Percentiles rank a stretch among this genome's conserved stretches.
Conservation (phyloP, 53 echinoderm and acorn worm species). For the Actinopyga echinites region DNA sequence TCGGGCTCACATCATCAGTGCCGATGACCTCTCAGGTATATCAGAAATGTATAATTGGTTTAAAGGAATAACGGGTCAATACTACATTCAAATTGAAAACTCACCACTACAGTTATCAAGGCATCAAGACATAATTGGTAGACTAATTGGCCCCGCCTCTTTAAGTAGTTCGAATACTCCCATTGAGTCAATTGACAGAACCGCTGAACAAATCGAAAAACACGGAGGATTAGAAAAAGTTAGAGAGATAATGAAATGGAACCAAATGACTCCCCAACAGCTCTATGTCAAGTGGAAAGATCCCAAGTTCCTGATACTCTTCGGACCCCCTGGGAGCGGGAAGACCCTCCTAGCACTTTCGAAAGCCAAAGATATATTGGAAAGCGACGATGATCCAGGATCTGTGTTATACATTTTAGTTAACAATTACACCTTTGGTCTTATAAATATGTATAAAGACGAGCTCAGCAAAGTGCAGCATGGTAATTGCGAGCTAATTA, state of each 20-base stretch:
- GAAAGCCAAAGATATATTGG: no score
- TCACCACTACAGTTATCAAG: background rate
- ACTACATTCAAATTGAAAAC: background rate
- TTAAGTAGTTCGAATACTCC: background rate
- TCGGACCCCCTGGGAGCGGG: background rate
- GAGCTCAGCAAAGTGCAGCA: background rate
- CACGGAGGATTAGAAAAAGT: background rate
- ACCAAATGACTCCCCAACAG: no score
- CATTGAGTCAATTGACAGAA: background rate
- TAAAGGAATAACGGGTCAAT: background rate
- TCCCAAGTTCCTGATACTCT: background rate
- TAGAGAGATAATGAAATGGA: no score
- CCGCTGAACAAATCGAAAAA: background rate
- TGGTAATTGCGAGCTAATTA: background rate
- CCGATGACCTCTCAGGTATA: background rate
- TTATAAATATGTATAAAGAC: background rate
- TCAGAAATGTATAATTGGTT: background rate
- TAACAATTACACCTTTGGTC: background rate
- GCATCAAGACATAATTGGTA: background rate
- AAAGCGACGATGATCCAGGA: no score
- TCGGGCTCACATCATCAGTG: background rate
- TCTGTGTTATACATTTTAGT: background rate
- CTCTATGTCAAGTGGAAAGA: background rate
- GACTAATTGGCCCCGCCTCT: no score
- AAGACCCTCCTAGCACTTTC: no score